A percentile compares a stretch with the other conserved stretches of the same genome.
Evolutionary conservation across 2,797 vertebrate genomes (phyloP).

Genomic region (Tamandua tetradactyla): DNA sequence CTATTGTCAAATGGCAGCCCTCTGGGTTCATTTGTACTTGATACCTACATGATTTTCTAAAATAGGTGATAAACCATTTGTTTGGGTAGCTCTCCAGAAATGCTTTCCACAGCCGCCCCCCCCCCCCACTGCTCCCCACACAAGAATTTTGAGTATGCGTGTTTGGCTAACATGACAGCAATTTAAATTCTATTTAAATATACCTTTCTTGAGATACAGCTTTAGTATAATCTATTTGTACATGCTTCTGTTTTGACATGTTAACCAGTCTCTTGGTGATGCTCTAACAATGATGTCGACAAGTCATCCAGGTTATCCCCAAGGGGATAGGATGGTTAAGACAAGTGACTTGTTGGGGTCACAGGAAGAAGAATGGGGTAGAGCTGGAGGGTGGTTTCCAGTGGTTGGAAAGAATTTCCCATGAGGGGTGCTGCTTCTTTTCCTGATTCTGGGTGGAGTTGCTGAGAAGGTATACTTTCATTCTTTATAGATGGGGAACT

Average conservation of each 20-base stretch:
- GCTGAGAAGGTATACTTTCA: not conserved
- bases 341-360: not conserved
- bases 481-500: not conserved
- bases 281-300: not conserved
- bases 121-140: too few species aligned
- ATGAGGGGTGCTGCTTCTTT: not conserved
- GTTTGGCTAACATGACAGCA: not conserved
- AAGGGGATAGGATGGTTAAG: not conserved
- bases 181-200: constrained; percentile 40
- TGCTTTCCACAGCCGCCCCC: not conserved
- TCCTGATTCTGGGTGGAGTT: not conserved
- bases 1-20: not conserved
- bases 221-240: not conserved
- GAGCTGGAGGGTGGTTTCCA: not conserved
- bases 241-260: not conserved
- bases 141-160: too few species aligned
- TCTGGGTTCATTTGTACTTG: not conserved
- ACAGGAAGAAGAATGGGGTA: not conserved
- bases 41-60: not conserved
- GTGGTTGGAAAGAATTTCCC: not conserved
- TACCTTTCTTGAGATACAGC: not conserved
- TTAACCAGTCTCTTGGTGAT: not conserved
- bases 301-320: not conserved
- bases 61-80: not conserved
- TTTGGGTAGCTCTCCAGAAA: not conserved